Conservation (phyloP, 2,797 vertebrate species). For the Poeciliopsis infans region DNA sequence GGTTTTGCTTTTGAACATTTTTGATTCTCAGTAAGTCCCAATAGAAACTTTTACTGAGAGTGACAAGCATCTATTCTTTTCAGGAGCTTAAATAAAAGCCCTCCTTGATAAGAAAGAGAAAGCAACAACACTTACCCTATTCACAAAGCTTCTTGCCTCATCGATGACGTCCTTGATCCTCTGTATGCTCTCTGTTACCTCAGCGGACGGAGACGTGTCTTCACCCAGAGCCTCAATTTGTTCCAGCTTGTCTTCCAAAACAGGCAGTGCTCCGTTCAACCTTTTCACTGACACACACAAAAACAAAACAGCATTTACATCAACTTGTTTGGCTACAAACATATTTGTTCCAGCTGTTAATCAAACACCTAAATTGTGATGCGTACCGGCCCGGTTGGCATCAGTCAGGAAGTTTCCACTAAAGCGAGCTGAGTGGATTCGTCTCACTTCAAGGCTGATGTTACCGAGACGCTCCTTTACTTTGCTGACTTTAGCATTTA, state of each 20-base stretch:
- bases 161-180: slow-evolving; percentile 89
- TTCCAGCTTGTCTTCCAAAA: slow-evolving; percentile 79
- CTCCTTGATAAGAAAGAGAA: neutral
- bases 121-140: slow-evolving; percentile 76
- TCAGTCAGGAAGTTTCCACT: slow-evolving; percentile 71
- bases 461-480: slow-evolving; percentile 76
- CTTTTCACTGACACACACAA: slow-evolving; percentile 41
- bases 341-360: neutral
- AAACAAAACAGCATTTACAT: neutral
- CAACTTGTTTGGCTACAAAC: neutral
- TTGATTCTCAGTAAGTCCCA: neutral
- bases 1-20: neutral
- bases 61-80: neutral
- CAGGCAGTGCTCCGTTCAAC: slow-evolving; percentile 68
- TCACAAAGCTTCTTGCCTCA: slow-evolving; percentile 86
- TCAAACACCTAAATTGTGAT: neutral
- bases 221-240: slow-evolving; percentile 72
- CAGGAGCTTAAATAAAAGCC: neutral
- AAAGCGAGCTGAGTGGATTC: slow-evolving; percentile 57
- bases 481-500: slow-evolving; percentile 63
- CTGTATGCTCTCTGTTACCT: slow-evolving; percentile 84
- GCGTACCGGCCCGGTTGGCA: slow-evolving; percentile 80
- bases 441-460: slow-evolving; percentile 80
- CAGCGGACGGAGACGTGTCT: slow-evolving; percentile 71
- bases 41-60: neutral